Evolutionary conservation across 2,888 invertebrate genomes (phyloP).

Genomic region (Euspilapteryx auroguttella): DNA sequence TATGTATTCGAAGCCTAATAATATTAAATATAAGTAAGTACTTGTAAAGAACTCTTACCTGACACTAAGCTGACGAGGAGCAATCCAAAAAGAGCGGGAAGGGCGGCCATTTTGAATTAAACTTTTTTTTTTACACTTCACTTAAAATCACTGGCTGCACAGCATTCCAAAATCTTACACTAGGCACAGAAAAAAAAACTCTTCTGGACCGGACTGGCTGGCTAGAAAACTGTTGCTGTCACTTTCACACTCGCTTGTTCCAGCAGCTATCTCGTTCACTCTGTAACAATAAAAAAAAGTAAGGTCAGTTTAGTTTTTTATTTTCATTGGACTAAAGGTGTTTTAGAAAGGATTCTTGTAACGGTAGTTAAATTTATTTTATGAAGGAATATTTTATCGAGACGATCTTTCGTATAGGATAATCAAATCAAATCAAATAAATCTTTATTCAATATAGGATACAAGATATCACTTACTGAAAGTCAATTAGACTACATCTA

Average conservation of each 20-base stretch:
- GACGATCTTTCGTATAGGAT: no score
- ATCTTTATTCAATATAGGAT: no score
- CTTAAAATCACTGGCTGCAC: slow-evolving; percentile 12
- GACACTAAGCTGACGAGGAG: slow-evolving; percentile 29
- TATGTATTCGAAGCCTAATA: no score
- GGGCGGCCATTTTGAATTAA: slow-evolving; percentile 34
- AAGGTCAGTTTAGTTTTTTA: slow-evolving; percentile 16
- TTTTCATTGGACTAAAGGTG: no score
- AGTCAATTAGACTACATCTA: no score
- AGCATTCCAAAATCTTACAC: slow-evolving; percentile 23
- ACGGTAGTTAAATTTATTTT: no score
- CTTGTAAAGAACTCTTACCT: slow-evolving; percentile 25
- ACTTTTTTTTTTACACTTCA: slow-evolving; percentile 1
- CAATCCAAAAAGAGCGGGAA: slow-evolving; percentile 48
- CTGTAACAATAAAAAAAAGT: slow-evolving; percentile 57
- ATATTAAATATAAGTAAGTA: no score
- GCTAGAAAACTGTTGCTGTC: slow-evolving; percentile 22
- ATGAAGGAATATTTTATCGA: no score
- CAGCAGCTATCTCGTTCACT: slow-evolving; percentile 22
- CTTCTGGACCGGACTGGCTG: slow-evolving; percentile 22
- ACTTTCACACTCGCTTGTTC: slow-evolving; percentile 16
- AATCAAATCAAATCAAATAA: no score
- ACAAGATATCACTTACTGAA: no score
- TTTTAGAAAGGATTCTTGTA: no score
- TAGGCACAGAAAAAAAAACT: slow-evolving; percentile 25